phyloP scores from a whole-genome alignment of 2,113 vertebrate genomes.

The Centropus bengalensis region DNA sequence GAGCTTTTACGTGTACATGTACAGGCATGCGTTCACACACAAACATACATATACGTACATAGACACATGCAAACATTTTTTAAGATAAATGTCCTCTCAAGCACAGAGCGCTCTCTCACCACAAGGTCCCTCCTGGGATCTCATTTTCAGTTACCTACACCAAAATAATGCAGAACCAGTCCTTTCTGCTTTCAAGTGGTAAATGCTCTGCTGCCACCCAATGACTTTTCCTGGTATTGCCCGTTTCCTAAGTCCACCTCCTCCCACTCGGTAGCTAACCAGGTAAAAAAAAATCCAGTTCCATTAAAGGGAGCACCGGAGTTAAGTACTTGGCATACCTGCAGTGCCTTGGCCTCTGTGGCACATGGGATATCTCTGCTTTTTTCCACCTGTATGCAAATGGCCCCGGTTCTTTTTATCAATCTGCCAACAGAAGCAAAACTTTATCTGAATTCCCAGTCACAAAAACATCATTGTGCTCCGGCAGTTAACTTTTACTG shows the following conservation, averaged over 20 bases:
- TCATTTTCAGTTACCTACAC: background rate
- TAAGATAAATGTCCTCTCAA: background rate
- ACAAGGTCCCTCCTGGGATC: background rate
- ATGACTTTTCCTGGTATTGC: conserved; percentile 13
- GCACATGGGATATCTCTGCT: background rate
- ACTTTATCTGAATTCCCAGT: conserved; percentile 62
- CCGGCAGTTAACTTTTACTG: conserved; percentile 79
- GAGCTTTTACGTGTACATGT: rapidly evolving
- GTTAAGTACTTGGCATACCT: conserved; percentile 51
- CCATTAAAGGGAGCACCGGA: background rate
- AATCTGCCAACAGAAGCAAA: conserved; percentile 57
- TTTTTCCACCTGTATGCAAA: conserved; percentile 81
- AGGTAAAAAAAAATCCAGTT: background rate
- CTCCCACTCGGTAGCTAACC: background rate
- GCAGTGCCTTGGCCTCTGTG: background rate
- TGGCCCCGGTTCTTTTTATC: conserved; percentile 54
- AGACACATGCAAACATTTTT: background rate
- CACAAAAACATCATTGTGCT: conserved; percentile 75
- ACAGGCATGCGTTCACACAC: background rate
- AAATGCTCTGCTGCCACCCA: conserved; percentile 75
- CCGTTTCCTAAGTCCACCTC: background rate
- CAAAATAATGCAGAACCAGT: background rate
- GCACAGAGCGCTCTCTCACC: background rate
- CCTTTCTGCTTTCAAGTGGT: background rate
- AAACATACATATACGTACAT: rapidly evolving